Base-by-base conservation (phyloP, 2,113 vertebrate species). In the Nerophis lumbriciformis region DNA sequence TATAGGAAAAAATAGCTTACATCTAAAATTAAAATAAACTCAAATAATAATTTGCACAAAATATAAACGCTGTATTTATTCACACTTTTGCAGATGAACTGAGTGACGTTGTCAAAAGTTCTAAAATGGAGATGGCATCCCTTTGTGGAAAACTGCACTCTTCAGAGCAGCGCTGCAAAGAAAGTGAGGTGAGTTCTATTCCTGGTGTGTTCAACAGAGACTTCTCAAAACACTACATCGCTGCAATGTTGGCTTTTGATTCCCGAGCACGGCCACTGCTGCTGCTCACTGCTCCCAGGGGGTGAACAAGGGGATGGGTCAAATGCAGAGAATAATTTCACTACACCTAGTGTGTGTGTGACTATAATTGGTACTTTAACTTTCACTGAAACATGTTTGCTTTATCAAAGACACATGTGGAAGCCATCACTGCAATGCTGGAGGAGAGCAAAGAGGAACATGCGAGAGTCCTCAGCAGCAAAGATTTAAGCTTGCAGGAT, bases 91-190 rank as follows among this genome's bases (percentile, higher is more conserved):
- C 69, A 94, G 94, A 81, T 81, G 75, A 85, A 61, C 85, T 92
- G 57, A 59, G 77, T 77, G 89, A 92, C 85, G 78, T 87, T 48
- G 78, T 95, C 52, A 85, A 87, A 77, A 83, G 83, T 52, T 88
- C 81, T 65, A 88, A 90, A 75, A 61, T 82, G 61, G 88, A 89
- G 69, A 83, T 89, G 52, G 71, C 93, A 52, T 65, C 58, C 16
- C 81, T 94, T 81, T 76, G 82, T 67, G 76, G 87, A 80, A 89
- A 94, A 81, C 73, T 94, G 48, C 80, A 91, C 77, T 77, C 77
- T 60, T 75, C 67, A 72, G 91, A 91, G 84, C 65, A 88, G 58
- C 79, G 78, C n/a, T 86, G 88, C 73, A 74, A 82, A 78, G 91
- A 92, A 63, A 71, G 53, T 74, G 76, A 94, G 91, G 95, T 36